Percentiles rank a stretch among this genome's conserved stretches.
phyloP scores from a whole-genome alignment of 2,797 vertebrate species.

The Acanthurus leucopareius region DNA sequence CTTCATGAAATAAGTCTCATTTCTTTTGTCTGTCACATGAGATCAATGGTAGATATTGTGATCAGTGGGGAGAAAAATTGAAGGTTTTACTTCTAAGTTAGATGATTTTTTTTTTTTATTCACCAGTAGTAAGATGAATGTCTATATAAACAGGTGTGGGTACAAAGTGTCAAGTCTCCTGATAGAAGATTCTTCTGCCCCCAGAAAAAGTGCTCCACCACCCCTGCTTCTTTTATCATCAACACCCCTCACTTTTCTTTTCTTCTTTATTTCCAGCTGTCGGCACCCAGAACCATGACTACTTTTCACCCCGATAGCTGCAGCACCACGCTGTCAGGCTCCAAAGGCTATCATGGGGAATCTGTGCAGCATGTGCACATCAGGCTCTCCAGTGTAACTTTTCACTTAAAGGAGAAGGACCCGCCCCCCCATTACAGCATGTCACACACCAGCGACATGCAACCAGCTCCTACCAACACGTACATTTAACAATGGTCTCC shows the following conservation, averaged over 20 bases:
- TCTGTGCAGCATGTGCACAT: conserved; percentile 15
- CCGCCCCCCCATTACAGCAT: neutral
- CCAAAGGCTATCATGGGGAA: conserved; percentile 22
- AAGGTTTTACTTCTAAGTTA: conserved; percentile 45
- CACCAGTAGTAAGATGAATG: conserved; percentile 1
- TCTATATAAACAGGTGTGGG: conserved; percentile 49
- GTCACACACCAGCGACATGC: conserved; percentile 2
- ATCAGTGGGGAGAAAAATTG: conserved; percentile 31
- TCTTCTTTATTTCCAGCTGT: conserved; percentile 26
- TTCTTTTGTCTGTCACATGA: conserved; percentile 31
- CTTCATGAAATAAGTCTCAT: conserved; percentile 27
- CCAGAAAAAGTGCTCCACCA: conserved; percentile 26
- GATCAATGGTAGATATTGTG: neutral
- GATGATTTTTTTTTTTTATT: conserved; percentile 25
- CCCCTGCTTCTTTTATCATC: conserved; percentile 33
- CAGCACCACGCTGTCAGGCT: conserved; percentile 27
- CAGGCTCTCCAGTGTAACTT: conserved; percentile 5
- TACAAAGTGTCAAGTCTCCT: conserved; percentile 50
- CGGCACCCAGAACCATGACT: conserved; percentile 18
- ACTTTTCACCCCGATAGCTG: conserved; percentile 36
- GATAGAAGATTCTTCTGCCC: conserved; percentile 30
- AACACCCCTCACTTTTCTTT: conserved; percentile 23
- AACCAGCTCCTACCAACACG: conserved; percentile 3
- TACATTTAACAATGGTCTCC: neutral
- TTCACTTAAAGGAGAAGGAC: conserved; percentile 29